Base-by-base conservation (phyloP, 2,888 invertebrate species). In the Panopea generosa region DNA sequence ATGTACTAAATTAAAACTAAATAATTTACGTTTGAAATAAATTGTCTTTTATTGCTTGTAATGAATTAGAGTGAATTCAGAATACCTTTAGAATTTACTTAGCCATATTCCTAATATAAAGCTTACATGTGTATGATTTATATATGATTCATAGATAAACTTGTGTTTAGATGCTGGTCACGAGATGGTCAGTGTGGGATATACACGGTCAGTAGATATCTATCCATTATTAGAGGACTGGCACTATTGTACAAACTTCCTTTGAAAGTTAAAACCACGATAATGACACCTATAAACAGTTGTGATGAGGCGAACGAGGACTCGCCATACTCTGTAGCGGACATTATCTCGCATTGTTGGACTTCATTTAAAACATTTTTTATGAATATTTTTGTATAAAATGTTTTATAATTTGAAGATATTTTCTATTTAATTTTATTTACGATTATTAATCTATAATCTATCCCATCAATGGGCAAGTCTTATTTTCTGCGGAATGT, bases 371-470 rank as follows among this genome's bases (percentile, higher is more conserved):
- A 33, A 33, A 33, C 11, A 67, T 66, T 71, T 71, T 71, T 47
- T 40, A 57, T 49, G 61, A 59, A 61, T 49, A 26, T 55, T 69
- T 56, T 55, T 40, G 45, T 18, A 66, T 65, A 70, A 75, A 69
- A 56, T 45, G 55, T 69, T 69, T 60, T 55, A 70, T 69, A 59
- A 70, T 66, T 75, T 65, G 49, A 75, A 75, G 60, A 65, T 55
- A 29, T 68, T 74, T 63, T 74, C 57, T 74, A 59, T 68, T 74
- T 69, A 68, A 38, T 74, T 63, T 68, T 68, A 74, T 68, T 60
- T 60, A 62, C 59, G 59, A 52, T 47, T 24, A 45, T 55, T 73
- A 66, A 71, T 71, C 57, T 49, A 16, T 3, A n/a, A 33, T 33
- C 33, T 33, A 33, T 33, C 33, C 33, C 18, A 33, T 29, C 33